Base-by-base conservation (phyloP, 2,888 invertebrate species). In the Campaea margaritaria region DNA sequence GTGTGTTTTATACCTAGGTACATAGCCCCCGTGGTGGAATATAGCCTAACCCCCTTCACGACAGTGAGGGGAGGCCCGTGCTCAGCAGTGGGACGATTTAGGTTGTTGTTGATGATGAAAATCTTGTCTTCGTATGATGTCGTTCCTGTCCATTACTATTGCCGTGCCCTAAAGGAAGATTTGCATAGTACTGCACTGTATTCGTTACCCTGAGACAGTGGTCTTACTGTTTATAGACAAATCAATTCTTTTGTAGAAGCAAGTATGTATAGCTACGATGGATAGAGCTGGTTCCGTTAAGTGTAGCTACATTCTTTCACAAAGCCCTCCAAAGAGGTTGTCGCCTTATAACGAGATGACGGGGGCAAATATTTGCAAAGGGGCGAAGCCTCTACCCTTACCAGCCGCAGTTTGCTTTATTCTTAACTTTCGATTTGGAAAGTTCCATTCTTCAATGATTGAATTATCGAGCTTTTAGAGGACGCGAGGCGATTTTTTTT, bases 331-430 rank as follows among this genome's bases (percentile, higher is more conserved):
- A 67, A 31, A 64, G 67, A 76, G 78, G 82, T 75, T 81, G 76
- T 77, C 68, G 80, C 69, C 78, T 79, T 76, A 73, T 79, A 83
- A 82, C 76, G 72, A 75, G 74, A 82, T 80, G 78, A 77, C 69
- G 70, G 62, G 65, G 70, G 70, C 71, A 82, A 84, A 83, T 81
- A 82, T 85, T 85, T 78, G 76, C 73, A 74, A 69, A 77, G 59
- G 60, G 62, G 64, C 65, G 58, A 65, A 53, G 62, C 61, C 66
- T 53, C 53, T 62, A 65, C 51, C 64, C 60, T 61, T 66, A n/a
- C 48, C 61, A 44, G 64, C 62, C 48, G 44, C 58, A 59, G 67
- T 69, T 67, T 69, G 57, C 64, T 69, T 69, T 69, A 62, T 64
- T 65, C 67, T 69, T 69, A 69, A 67, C 65, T 65, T 67, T 65